Base-by-base conservation (phyloP, 2,113 vertebrate species). In the Stegostoma tigrinum region DNA sequence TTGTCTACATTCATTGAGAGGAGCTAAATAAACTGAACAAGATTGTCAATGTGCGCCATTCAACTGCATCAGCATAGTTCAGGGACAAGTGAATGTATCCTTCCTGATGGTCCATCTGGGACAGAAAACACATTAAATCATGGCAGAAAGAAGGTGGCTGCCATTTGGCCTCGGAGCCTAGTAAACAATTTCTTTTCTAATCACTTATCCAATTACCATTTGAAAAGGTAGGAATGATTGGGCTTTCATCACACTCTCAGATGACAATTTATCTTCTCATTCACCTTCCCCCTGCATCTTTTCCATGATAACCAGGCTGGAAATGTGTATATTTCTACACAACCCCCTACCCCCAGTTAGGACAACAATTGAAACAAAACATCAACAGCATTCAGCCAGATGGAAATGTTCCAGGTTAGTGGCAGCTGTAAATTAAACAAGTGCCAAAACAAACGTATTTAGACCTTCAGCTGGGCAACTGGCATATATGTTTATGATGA, bases 381-480 rank as follows among this genome's bases (percentile, higher is more conserved):
- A 55, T 8, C 52, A 61, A 34, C 30, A 38, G 5, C 5, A n/a
- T 38, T 17, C 55, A 38, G 89, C 61, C 61, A 91, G 61, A 42
- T 91, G 55, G 89, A 61, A 38, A 1, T 2, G 52, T 30, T 91
- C 89, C 55, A 91, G 89, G 3, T 61, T 12, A 90, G 48, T 30
- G 87, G 52, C 85, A 85, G 83, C 48, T 85, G 83, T 85, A n/a
- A 19, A 2, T 78, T 87, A 87, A 24, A 87, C 87, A 66, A 64
- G 34, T 91, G 89, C 55, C 89, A 91, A 61, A 91, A n/a, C n/a
- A 12, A 90, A 90, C n/a, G 52, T 90, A 61, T 90, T 61, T 61
- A 68, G 17, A 42, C 64, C 64, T 68, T 94, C 64, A 94, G 68
- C 38, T 94, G 64, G 91, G 38, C 8, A 42, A 66, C 66, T 94